Conservation (phyloP, 2,888 invertebrate genomes). For the Phaedon cochleariae region DNA sequence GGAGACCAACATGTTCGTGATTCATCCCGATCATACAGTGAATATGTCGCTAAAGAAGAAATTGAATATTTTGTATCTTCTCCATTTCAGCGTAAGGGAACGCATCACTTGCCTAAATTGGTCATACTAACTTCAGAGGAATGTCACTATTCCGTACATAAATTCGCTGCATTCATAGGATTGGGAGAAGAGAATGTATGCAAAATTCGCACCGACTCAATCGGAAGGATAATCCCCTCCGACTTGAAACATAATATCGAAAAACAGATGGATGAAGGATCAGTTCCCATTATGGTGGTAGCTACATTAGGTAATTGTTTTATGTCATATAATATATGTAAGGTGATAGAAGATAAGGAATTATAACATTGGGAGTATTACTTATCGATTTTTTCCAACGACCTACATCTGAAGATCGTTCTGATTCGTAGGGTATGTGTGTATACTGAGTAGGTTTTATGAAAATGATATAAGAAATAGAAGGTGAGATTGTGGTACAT, state of each 20-base stretch:
- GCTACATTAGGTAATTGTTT: slow-evolving; percentile 58
- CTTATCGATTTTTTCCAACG: too few species aligned
- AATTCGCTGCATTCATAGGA: slow-evolving; percentile 68
- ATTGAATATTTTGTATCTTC: not conserved
- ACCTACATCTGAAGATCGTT: too few species aligned
- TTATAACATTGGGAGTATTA: too few species aligned
- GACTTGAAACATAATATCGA: slow-evolving; percentile 58
- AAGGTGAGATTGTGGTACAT: too few species aligned
- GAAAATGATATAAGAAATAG: too few species aligned
- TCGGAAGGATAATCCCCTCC: slow-evolving; percentile 59
- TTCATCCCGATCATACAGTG: too few species aligned
- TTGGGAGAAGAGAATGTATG: slow-evolving; percentile 68
- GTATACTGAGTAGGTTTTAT: too few species aligned
- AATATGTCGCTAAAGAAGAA: too few species aligned
- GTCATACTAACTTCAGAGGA: slow-evolving; percentile 67
- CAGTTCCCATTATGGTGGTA: slow-evolving; percentile 62
- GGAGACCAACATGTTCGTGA: too few species aligned
- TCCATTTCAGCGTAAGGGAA: slow-evolving; percentile 58
- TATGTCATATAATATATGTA: not conserved
- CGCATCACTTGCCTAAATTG: slow-evolving; percentile 58
- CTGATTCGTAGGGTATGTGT: too few species aligned
- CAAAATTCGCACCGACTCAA: slow-evolving; percentile 60
- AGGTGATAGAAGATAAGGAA: too few species aligned
- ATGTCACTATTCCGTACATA: slow-evolving; percentile 70
- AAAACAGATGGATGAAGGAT: slow-evolving; percentile 52